Percentiles rank a stretch among this genome's conserved stretches.
These are phyloP conservation scores for Steinernema scapterisci DNA, from an alignment of 2,888 invertebrate species.

Conservation along the genomic window DNA sequence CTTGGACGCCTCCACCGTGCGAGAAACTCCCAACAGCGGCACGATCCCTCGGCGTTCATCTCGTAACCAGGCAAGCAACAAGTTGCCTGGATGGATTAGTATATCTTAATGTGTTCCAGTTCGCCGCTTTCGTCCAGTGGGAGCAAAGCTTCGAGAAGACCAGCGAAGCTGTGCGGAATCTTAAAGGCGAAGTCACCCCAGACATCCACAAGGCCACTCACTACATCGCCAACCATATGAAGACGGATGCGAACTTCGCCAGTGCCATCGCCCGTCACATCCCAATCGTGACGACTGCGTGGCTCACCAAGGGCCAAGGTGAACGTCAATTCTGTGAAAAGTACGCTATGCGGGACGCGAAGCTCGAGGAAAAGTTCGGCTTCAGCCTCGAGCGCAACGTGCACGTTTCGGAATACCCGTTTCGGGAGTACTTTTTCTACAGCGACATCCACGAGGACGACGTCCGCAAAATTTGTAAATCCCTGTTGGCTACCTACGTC, in stretches of 20 bases:
- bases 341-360: background rate
- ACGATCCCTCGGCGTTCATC: no score
- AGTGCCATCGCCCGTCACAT: conserved; percentile 3
- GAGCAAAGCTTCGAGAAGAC: no score
- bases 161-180: no score
- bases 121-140: no score
- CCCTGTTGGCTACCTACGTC: background rate
- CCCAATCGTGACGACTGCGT: background rate
- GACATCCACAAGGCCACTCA: background rate
- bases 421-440: background rate
- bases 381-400: background rate
- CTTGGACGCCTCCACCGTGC: no score
- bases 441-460: background rate
- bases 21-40: no score
- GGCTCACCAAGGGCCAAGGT: background rate
- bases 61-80: no score
- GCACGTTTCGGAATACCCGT: background rate
- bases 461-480: background rate
- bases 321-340: background rate
- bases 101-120: no score
- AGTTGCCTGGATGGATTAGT: no score
- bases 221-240: background rate
- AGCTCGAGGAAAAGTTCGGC: background rate
- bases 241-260: background rate
- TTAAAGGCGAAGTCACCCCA: background rate